These are phyloP conservation scores for Phortica magna DNA, from an alignment of 2,888 invertebrate species.

Conservation along the genomic window DNA sequence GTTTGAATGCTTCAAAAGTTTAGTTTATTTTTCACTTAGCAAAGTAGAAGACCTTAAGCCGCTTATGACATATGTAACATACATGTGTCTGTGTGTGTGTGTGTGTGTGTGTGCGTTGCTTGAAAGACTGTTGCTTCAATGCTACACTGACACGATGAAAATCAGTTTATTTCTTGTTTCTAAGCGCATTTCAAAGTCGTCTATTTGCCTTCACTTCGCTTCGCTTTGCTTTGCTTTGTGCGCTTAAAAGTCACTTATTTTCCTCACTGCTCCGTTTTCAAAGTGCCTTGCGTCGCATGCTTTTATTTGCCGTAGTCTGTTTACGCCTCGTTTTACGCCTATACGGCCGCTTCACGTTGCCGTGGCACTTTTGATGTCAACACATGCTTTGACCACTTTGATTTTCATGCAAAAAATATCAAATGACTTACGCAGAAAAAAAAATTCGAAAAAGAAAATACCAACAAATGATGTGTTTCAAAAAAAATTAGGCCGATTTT, in stretches of 20 bases:
- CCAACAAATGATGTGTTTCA: background rate
- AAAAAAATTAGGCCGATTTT: no score
- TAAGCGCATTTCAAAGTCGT: background rate
- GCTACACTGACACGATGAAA: no score
- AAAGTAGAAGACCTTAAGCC: no score
- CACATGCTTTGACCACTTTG: conserved; percentile 41
- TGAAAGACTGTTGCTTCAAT: no score
- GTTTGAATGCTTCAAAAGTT: no score
- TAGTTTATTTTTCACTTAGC: no score
- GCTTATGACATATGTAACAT: no score
- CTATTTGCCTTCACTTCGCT: background rate
- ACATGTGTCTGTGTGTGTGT: no score
- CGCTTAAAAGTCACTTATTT: background rate
- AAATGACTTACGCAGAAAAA: conserved; percentile 17
- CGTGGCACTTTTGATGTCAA: conserved; percentile 11
- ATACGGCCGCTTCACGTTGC: no score
- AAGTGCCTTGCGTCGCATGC: background rate
- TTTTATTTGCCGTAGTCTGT: background rate
- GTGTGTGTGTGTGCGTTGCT: no score
- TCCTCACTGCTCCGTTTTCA: background rate
- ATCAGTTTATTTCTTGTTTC: no score
- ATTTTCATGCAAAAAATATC: conserved; percentile 44
- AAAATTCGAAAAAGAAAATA: background rate
- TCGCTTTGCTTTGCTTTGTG: background rate
- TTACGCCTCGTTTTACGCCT: no score